These are phyloP conservation scores for Chloroceryle inda DNA, from an alignment of 2,797 vertebrate genomes.

Conservation along the genomic window DNA sequence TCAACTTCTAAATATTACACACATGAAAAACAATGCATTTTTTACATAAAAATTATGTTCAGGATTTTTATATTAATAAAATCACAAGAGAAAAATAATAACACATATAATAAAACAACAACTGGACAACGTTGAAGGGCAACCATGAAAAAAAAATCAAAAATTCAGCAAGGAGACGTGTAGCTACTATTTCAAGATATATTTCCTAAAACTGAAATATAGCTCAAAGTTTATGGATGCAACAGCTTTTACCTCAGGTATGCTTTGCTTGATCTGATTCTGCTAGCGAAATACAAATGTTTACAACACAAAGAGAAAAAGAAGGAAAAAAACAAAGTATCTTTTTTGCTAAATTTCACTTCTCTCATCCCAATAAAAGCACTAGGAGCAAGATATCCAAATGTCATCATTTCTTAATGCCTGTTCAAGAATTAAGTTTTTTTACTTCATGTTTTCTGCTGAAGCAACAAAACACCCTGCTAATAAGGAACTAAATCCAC, in stretches of 20 bases:
- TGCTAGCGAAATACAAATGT: background rate
- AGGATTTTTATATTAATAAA: background rate
- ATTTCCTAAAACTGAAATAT: background rate
- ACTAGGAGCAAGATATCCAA: background rate
- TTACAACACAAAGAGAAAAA: background rate
- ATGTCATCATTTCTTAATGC: fast-evolving
- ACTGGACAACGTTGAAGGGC: background rate
- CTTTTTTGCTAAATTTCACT: background rate
- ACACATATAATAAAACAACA: background rate
- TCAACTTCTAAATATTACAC: background rate
- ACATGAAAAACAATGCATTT: background rate
- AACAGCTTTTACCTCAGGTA: background rate
- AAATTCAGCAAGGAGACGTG: background rate
- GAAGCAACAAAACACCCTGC: background rate
- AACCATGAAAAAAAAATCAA: background rate
- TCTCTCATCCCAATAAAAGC: background rate
- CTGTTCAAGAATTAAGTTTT: background rate
- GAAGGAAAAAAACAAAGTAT: fast-evolving
- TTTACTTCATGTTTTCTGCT: background rate
- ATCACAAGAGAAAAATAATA: background rate
- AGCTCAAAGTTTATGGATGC: background rate
- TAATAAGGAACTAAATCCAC: background rate
- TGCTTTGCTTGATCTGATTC: background rate
- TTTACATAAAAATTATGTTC: background rate
- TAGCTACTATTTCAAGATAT: background rate